Conservation (phyloP, 2,888 invertebrate species). For the Dryocosmus kuriphilus region DNA sequence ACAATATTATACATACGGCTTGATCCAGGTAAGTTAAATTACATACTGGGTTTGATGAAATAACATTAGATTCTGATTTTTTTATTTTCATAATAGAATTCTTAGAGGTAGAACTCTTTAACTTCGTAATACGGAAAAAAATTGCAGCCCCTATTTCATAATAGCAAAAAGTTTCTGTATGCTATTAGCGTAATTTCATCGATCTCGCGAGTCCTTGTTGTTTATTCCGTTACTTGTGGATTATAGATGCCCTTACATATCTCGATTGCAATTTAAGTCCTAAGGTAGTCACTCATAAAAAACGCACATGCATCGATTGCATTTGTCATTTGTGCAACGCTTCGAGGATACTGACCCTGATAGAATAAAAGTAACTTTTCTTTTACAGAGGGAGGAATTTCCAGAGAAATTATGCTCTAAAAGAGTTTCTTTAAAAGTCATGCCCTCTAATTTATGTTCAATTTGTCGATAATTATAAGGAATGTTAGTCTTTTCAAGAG, state of each 20-base stretch:
- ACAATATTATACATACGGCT: too few relatives aligned
- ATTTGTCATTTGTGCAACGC: slow-evolving; percentile 9
- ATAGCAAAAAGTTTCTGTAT: not conserved
- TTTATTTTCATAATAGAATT: not conserved
- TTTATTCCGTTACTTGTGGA: slow-evolving; percentile 12
- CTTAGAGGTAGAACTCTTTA: not conserved
- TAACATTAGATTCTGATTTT: not conserved
- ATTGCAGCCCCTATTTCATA: not conserved
- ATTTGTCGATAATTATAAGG: too few relatives aligned
- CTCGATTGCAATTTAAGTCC: slow-evolving; percentile 13
- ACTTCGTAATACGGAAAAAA: not conserved
- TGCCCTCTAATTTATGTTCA: too few relatives aligned
- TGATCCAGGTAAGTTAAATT: not conserved
- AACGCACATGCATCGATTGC: slow-evolving; percentile 5
- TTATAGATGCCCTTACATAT: slow-evolving; percentile 12
- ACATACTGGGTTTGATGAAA: too few relatives aligned
- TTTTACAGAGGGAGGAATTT: not conserved
- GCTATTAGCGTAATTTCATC: slow-evolving; percentile 29
- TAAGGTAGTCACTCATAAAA: slow-evolving; percentile 22
- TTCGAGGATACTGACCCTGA: not conserved
- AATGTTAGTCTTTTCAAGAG: too few relatives aligned
- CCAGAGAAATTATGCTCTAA: too few relatives aligned
- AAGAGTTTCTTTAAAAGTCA: too few relatives aligned
- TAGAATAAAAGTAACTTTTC: not conserved
- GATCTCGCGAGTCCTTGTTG: slow-evolving; percentile 7